Evolutionary conservation across 2,888 invertebrate species (phyloP).

Genomic region (Melanostoma scalare): DNA sequence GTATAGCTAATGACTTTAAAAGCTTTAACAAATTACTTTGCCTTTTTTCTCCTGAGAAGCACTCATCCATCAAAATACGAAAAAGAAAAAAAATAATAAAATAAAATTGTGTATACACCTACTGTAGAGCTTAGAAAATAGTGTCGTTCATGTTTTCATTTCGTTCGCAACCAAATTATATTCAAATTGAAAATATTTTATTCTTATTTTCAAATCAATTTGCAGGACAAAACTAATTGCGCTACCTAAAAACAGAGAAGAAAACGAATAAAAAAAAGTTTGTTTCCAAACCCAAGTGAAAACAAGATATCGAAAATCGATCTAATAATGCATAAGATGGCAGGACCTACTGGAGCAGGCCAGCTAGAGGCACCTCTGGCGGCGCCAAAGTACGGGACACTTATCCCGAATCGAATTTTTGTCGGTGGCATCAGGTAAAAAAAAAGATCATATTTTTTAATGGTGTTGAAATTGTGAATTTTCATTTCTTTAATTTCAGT

Average conservation of each 20-base stretch:
- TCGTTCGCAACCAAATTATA: constrained; percentile 63
- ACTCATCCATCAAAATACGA: constrained; percentile 40
- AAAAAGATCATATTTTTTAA: constrained; percentile 69
- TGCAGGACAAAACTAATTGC: constrained; percentile 50
- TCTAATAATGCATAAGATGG: constrained; percentile 79
- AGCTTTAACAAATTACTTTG: constrained; percentile 22
- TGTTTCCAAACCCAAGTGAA: constrained; percentile 25
- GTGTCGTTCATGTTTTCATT: constrained; percentile 65
- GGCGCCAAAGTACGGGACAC: constrained; percentile 88
- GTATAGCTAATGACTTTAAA: constrained; percentile 53
- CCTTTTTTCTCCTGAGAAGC: constrained; percentile 30
- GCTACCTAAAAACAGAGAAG: constrained; percentile 26
- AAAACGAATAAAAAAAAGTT: constrained; percentile 9
- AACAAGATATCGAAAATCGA: constrained; percentile 63
- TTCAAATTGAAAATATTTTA: constrained; percentile 43
- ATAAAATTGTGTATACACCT: constrained; percentile 23
- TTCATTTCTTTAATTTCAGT: constrained; percentile 74
- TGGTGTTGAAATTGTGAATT: constrained; percentile 82
- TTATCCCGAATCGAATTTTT: constrained; percentile 97
- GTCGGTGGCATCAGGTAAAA: constrained; percentile 94
- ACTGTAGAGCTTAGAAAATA: constrained; percentile 35
- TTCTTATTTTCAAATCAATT: constrained; percentile 62
- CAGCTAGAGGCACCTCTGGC: constrained; percentile 82
- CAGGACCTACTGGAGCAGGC: constrained; percentile 79
- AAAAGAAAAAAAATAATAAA: constrained; percentile 17